phyloP scores from a whole-genome alignment of 2,888 invertebrate species.

The Diloba caeruleocephala region DNA sequence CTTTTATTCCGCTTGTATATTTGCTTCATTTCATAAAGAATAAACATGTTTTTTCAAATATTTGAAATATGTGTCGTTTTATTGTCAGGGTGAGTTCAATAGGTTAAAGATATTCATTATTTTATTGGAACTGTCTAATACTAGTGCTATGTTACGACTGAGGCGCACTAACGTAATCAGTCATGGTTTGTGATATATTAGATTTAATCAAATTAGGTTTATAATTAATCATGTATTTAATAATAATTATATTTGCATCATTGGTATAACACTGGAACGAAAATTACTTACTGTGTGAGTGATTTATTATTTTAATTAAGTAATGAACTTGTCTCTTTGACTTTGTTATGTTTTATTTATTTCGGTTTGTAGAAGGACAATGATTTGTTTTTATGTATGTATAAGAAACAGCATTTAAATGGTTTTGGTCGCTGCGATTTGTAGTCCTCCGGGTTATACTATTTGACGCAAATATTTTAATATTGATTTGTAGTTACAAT shows the following conservation, averaged over 20 bases:
- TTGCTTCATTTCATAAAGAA: not conserved
- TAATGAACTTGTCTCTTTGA: no score
- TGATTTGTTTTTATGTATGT: no score
- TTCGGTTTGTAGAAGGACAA: no score
- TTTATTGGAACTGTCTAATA: slow-evolving; percentile 44
- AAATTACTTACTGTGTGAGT: not conserved
- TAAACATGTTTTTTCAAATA: not conserved
- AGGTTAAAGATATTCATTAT: slow-evolving; percentile 16
- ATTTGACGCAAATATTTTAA: slow-evolving; percentile 60
- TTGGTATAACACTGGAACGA: slow-evolving; percentile 36
- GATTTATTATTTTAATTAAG: not conserved
- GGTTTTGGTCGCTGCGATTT: slow-evolving; percentile 1
- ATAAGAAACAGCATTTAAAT: no score
- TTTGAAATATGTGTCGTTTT: not conserved
- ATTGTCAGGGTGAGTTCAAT: slow-evolving; percentile 28
- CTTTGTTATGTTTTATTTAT: no score
- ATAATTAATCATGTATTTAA: slow-evolving; percentile 55
- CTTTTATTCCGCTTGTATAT: not conserved
- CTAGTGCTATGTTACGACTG: slow-evolving; percentile 57
- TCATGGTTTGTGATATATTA: slow-evolving; percentile 84
- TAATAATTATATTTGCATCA: slow-evolving; percentile 46
- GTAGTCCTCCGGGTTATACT: slow-evolving; percentile 49
- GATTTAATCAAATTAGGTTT: slow-evolving; percentile 65
- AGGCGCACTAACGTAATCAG: slow-evolving; percentile 65
- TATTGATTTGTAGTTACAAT: slow-evolving; percentile 75